Evolutionary conservation across 2,888 invertebrate species (phyloP).

Genomic region (Hylaea fasciaria): DNA sequence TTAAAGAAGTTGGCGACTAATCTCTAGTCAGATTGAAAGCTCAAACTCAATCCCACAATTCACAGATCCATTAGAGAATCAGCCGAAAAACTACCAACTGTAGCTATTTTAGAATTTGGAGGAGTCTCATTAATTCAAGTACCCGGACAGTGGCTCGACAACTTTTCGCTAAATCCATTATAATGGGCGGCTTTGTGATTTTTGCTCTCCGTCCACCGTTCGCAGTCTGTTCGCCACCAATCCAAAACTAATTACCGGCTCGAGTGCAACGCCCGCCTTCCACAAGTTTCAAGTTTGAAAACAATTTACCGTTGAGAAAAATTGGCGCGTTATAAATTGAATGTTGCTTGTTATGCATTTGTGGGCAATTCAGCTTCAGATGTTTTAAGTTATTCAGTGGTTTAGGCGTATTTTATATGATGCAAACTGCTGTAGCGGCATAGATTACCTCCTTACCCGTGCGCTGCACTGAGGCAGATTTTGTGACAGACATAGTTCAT

Average conservation of each 20-base stretch:
- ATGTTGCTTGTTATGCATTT: background rate
- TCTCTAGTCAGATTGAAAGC: background rate
- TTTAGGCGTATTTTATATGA: background rate
- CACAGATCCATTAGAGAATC: constrained; percentile 21
- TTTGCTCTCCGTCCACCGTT: constrained; percentile 51
- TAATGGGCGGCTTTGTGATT: constrained; percentile 62
- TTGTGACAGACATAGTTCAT: no score
- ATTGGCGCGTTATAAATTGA: constrained; percentile 16
- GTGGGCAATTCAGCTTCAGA: background rate
- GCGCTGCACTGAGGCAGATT: no score
- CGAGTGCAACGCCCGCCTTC: constrained; percentile 50
- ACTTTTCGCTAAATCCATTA: constrained; percentile 62
- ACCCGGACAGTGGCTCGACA: constrained; percentile 50
- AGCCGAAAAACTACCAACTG: constrained; percentile 43
- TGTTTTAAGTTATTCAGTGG: background rate
- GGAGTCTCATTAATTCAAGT: constrained; percentile 66
- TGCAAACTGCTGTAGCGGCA: no score
- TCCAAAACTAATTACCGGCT: constrained; percentile 69
- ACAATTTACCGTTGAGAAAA: constrained; percentile 27
- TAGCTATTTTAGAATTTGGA: constrained; percentile 53
- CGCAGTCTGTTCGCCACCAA: constrained; percentile 49
- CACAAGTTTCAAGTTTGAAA: constrained; percentile 49
- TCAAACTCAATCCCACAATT: constrained; percentile 7
- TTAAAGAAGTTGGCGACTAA: no score
- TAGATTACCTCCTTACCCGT: no score